phyloP scores from a whole-genome alignment of 2,113 vertebrate genomes.

The Numenius arquata region DNA sequence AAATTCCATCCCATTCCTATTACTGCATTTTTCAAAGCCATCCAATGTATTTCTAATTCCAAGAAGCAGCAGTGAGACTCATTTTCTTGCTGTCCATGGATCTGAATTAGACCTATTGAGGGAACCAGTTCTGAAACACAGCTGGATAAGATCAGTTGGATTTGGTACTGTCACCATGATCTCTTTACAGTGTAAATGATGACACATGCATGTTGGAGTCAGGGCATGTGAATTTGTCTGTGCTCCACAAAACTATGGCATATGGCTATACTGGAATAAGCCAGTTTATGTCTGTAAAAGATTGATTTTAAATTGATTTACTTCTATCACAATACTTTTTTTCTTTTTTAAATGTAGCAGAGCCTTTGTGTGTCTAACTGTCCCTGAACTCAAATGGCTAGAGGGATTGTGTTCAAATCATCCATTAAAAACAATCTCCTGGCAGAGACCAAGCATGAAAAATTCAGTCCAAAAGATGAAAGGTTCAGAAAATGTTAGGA shows the following conservation, averaged over 20 bases:
- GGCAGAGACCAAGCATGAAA: background rate
- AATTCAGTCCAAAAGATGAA: conserved; percentile 31
- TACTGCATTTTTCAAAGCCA: background rate
- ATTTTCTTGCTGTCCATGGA: background rate
- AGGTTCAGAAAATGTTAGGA: background rate
- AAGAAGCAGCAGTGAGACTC: background rate
- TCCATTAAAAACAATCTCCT: background rate
- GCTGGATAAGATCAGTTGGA: background rate
- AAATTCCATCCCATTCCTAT: background rate
- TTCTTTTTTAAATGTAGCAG: background rate
- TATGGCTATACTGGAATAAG: background rate
- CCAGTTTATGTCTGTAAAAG: background rate
- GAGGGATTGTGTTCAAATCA: background rate
- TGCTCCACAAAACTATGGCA: background rate
- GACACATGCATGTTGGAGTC: background rate
- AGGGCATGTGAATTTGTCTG: background rate
- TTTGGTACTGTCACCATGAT: background rate
- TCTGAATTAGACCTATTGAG: background rate
- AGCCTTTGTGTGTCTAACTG: background rate
- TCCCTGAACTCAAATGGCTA: background rate
- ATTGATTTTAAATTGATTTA: background rate
- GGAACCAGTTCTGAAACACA: background rate
- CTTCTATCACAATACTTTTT: background rate
- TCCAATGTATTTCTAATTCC: background rate
- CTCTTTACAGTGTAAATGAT: background rate